A percentile compares a stretch with the other conserved stretches of the same genome.
These are phyloP conservation scores for Lateolabrax maculatus DNA, from an alignment of 2,797 vertebrate genomes.

Conservation along the genomic window DNA sequence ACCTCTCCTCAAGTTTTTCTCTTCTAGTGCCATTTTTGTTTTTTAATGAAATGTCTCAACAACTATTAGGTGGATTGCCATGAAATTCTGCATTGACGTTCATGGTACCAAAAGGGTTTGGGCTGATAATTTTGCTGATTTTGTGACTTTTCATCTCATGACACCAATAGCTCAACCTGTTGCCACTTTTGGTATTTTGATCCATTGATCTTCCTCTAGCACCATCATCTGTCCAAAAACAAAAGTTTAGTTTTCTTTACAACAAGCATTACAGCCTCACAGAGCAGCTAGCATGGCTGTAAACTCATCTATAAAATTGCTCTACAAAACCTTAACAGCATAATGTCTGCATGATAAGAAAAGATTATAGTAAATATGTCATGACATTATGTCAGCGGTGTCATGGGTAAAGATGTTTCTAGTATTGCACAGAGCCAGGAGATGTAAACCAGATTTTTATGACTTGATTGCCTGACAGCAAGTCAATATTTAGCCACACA, in stretches of 20 bases:
- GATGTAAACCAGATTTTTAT: slow-evolving; percentile 45
- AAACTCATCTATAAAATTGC: background rate
- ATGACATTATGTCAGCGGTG: background rate
- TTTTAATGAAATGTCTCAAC: accelerated
- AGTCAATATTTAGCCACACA: slow-evolving; percentile 68
- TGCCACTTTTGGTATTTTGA: background rate
- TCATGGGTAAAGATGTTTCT: too few species aligned
- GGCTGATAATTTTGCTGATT: background rate
- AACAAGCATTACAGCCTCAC: background rate
- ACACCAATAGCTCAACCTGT: too few species aligned
- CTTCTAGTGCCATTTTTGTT: background rate
- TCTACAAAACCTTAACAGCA: background rate
- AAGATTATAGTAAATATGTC: background rate
- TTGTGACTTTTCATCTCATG: background rate
- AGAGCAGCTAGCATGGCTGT: background rate
- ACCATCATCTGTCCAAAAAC: background rate
- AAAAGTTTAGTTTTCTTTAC: background rate
- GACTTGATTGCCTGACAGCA: slow-evolving; percentile 60
- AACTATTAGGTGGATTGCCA: background rate
- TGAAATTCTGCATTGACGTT: background rate
- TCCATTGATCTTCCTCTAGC: background rate
- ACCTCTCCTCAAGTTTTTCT: background rate
- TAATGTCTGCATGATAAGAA: slow-evolving; percentile 1
- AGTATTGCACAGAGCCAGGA: background rate
- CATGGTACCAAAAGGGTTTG: background rate